Conservation (phyloP, 1,140 invertebrate species). For the Apis laboriosa region DNA sequence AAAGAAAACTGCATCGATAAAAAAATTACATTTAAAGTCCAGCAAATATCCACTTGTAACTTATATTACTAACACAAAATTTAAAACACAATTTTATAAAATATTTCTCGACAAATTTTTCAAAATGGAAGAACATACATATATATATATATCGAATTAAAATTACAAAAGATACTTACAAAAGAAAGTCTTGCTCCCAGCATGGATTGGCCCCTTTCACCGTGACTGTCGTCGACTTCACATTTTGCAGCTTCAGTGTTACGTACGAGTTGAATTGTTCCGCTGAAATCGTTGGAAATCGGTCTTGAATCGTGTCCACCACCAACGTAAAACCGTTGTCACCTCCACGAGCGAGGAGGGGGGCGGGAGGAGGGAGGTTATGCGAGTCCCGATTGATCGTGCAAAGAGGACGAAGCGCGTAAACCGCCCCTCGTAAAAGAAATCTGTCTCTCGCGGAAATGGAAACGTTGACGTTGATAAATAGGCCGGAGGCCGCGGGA, state of each 20-base stretch:
- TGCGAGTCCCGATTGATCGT: constrained; percentile 17
- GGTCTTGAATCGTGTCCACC: background rate
- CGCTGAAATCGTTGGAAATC: constrained; percentile 82
- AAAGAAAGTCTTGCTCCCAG: constrained; percentile 99
- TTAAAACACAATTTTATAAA: too few species aligned
- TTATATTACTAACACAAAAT: too few species aligned
- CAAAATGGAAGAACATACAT: too few species aligned
- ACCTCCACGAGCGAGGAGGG: constrained; percentile 6
- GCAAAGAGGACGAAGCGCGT: too few species aligned
- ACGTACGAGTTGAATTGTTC: constrained; percentile 95
- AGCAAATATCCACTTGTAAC: too few species aligned
- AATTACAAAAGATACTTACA: constrained; percentile 87
- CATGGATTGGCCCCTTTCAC: constrained; percentile 96
- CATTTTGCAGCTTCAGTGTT: constrained; percentile 97
- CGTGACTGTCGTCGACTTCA: constrained; percentile 98
- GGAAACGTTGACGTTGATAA: constrained; percentile 35
- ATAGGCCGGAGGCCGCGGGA: background rate
- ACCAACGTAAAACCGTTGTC: background rate
- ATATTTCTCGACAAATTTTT: too few species aligned
- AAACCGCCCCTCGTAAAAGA: background rate
- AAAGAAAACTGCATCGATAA: too few species aligned
- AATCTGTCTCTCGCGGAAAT: constrained; percentile 28
- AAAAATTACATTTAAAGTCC: too few species aligned
- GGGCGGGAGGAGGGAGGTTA: background rate
- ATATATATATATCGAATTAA: too few species aligned